These are phyloP conservation scores for Phymorhynchus buccinoides DNA, from an alignment of 1,140 invertebrate species.

Conservation along the genomic window DNA sequence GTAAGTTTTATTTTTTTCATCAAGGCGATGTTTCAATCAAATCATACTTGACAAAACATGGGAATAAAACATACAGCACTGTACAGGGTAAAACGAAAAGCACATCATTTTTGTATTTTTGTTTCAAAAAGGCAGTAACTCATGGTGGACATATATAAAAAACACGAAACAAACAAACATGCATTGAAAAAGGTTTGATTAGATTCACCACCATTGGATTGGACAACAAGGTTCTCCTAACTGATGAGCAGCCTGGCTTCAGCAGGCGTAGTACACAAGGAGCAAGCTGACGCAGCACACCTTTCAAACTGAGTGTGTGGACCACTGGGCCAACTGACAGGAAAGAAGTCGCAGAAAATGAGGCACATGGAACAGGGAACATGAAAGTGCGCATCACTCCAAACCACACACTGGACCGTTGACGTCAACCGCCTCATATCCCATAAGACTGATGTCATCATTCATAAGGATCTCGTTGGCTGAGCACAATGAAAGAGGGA, in stretches of 20 bases:
- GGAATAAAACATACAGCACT: conserved; percentile 12
- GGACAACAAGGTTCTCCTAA: not conserved
- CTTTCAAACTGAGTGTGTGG: not conserved
- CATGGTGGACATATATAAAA: not conserved
- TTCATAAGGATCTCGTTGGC: no score
- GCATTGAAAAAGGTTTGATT: not conserved
- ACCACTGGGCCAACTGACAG: not conserved
- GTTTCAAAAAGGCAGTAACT: conserved; percentile 28
- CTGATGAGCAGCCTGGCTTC: not conserved
- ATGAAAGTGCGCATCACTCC: not conserved
- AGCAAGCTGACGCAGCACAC: not conserved
- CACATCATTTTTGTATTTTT: not conserved
- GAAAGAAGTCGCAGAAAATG: not conserved
- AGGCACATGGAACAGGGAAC: not conserved
- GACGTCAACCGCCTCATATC: no score
- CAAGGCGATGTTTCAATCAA: conserved; percentile 36
- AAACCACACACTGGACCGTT: no score
- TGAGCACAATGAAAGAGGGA: no score
- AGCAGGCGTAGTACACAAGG: not conserved
- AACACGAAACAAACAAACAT: not conserved
- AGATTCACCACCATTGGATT: not conserved
- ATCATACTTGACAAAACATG: not conserved
- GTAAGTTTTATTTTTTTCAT: conserved; percentile 31
- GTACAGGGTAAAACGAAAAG: not conserved
- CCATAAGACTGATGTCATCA: no score